Conservation (phyloP, 2,797 vertebrate genomes). For the Etheostoma perlongum region DNA sequence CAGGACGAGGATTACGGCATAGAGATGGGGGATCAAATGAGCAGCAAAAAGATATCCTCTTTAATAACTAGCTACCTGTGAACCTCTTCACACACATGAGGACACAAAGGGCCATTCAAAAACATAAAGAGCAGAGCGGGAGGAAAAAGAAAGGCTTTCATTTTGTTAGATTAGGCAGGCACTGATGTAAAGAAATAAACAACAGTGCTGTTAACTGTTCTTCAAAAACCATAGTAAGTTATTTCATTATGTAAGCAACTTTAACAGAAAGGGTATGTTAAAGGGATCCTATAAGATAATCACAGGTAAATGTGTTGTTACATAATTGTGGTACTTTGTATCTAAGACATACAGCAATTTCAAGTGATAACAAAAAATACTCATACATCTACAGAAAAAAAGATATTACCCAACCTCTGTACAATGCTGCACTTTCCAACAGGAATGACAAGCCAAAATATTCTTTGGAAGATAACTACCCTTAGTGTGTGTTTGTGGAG, state of each 20-base stretch:
- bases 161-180: conserved; percentile 40
- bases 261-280: not conserved
- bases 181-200: conserved; percentile 9
- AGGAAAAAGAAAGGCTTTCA: conserved; percentile 39
- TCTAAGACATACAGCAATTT: not conserved
- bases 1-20: conserved; percentile 76
- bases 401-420: not conserved
- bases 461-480: conserved; percentile 40
- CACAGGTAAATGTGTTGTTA: conserved; percentile 17
- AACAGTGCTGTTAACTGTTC: conserved; percentile 22
- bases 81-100: conserved; percentile 63
- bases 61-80: conserved; percentile 73
- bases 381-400: not conserved
- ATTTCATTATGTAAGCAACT: not conserved
- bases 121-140: conserved; percentile 46
- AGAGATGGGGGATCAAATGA: conserved; percentile 77
- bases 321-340: not conserved
- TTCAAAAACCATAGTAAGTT: not conserved
- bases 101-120: conserved; percentile 55
- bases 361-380: conserved; percentile 4
- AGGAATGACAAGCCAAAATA: conserved; percentile 58
- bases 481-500: conserved; percentile 43
- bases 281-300: not conserved
- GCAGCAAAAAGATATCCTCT: conserved; percentile 72
- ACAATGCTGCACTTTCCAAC: conserved; percentile 26